Base-by-base conservation (phyloP, 2,888 invertebrate genomes). In the Eudasyphora cyanicolor region DNA sequence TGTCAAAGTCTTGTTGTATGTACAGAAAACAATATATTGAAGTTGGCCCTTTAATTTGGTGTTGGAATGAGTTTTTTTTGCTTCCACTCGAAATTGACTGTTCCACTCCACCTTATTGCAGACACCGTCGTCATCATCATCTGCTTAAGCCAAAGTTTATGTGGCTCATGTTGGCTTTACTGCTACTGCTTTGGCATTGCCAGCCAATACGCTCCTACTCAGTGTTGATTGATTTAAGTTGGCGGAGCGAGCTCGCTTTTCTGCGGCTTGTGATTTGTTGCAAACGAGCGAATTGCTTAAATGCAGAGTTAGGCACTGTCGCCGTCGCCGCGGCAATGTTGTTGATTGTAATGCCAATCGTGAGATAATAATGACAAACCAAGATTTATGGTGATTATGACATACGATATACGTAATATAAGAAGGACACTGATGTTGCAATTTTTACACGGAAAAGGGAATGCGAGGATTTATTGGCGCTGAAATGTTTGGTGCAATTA, bases 201-300 rank as follows among this genome's bases (percentile, higher is more conserved):
- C n/a, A n/a, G n/a, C n/a, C n/a, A n/a, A n/a, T n/a, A n/a, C n/a
- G n/a, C 24, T 51, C 32, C 62, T 38, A n/a, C 62, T 79, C 45
- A 74, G 83, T 24, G 42, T 81, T 84, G 84, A 84, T 84, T 84
- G 84, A 84, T 84, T 84, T 84, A 81, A 81, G 84, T 81, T 84
- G 78, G 27, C 14, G 80, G 24, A 77, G 60, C 12, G 7, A 14
- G 57, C 57, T 10, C 67, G 77, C 81, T 84, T 78, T 73, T 84
- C 78, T 76, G 76, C 69, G 81, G 75, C 76, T 81, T 60, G 69
- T 76, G 81, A 81, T 84, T 84, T 79, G 76, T 79, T 81, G 45
- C 74, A n/a, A n/a, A n/a, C n/a, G 54, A 67, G 60, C 79, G n/a
- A 57, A 73, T 60, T 57, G 51, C 24, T 60, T n/a, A 60, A 14